Base-by-base conservation (phyloP, 1,140 invertebrate genomes). In the Mycetomoellerius zeteki region DNA sequence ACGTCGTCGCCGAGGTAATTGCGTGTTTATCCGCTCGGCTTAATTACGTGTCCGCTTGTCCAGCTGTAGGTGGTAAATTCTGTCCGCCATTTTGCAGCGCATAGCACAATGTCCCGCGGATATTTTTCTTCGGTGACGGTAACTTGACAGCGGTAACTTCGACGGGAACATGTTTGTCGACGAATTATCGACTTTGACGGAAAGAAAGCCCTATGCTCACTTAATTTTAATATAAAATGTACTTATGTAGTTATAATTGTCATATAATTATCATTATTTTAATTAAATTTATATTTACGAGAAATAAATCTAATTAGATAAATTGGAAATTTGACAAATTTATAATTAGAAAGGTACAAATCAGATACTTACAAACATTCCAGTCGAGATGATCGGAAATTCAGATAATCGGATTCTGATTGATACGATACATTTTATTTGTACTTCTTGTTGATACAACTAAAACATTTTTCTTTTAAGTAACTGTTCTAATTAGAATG, bases 1-100 rank as follows among this genome's bases (percentile, higher is more conserved):
- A 84, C 89, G 86, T 92, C 91, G 91, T 91, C 92, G 88, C 90
- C 80, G 86, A 88, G 90, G 89, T 94, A 93, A 94, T 94, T 94
- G 93, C 92, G 90, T 93, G 93, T 94, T 94, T 94, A 94, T 94
- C 92, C 92, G 93, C 93, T 89, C 87, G 89, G 92, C 93, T 93
- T 94, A 94, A 94, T 94, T 94, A 94, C 93, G 91, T 93, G 91
- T 94, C 91, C 92, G 91, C 93, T 92, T 93, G 92, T 93, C 92
- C 91, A 91, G 89, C 90, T 91, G 87, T 88, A 85, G 88, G 90
- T 93, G 90, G 90, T 93, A 93, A 93, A 93, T 93, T 93, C 92
- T 78, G 77, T 88, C 86, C 87, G 73, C 89, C 88, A 90, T 90
- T 90, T 87, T 89, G 64, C 69, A 24, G 84, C 60, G 52, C 58